Evolutionary conservation across 2,797 vertebrate genomes (phyloP), one percentile per base, ranked within the genome.

Genomic region (Acropternis orthonyx): DNA sequence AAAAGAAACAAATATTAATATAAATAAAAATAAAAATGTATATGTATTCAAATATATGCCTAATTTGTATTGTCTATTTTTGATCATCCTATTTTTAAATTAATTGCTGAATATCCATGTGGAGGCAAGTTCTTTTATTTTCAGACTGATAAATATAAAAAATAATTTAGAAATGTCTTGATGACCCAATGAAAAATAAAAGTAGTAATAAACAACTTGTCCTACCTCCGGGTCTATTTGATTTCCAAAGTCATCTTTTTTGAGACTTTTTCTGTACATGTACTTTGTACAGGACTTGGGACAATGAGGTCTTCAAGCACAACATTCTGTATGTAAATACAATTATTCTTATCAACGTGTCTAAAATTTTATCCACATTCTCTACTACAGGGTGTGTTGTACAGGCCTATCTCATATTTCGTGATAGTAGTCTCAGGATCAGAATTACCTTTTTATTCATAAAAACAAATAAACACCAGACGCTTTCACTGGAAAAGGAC

Each of bases 381-480:
- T 74, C 13, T 72, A 0, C n/a, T 58, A 3, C 8, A 27, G 39
- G 28, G 18, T 62, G 4, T 44, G 18, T 84, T 84, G 37, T 91
- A 68, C 75, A 87, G 21, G 26, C 10, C 85, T 93, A 8, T 85
- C 88, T 79, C 28, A 46, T 88, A 91, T 91, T 96, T 95, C 79
- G 54, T 68, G 36, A 61, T 54, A 69, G 75, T 80, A 95, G 83
- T 94, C 55, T 91, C 30, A 83, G 85, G 48, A 89, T 87, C 77
- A 90, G 68, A 65, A 69, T 93, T 92, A 91, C 49, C 30, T 92
- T 95, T 96, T 92, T 91, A 88, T 89, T 97, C 26, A 66, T 49
- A 92, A 94, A 93, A 96, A 94, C 62, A 18, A 94, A 81, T 94
- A 92, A 80, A 75, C 39, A 67, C 52, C 74, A 92, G 73, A 49